Evolutionary conservation across 1,140 invertebrate species (phyloP).

Genomic region (Diorhabda elongata): DNA sequence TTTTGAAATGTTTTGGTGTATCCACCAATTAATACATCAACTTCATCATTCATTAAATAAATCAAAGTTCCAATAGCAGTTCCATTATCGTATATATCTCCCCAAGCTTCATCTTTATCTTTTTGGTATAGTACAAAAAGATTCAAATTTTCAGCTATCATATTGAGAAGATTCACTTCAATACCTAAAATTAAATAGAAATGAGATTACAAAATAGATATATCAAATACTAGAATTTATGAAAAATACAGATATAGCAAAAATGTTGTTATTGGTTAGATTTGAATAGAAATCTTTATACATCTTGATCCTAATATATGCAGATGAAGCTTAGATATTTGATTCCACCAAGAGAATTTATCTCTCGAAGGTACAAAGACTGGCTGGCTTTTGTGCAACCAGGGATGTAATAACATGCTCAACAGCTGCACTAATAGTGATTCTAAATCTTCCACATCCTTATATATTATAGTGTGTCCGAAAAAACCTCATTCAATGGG

Average conservation of each 20-base stretch:
- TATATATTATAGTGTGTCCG: too few relatives aligned
- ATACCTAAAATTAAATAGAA: not conserved
- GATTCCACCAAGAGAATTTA: too few relatives aligned
- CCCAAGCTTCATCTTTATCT: not conserved
- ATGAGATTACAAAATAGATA: not conserved
- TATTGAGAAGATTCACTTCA: constrained; percentile 15
- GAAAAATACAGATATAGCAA: not conserved
- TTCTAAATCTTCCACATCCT: too few relatives aligned
- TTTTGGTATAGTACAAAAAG: constrained; percentile 6
- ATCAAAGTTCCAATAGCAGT: not conserved
- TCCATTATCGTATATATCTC: constrained; percentile 4
- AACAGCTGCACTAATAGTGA: too few relatives aligned
- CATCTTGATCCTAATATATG: too few relatives aligned
- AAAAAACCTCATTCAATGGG: too few relatives aligned
- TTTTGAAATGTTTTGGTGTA: constrained; percentile 4
- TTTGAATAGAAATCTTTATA: too few relatives aligned
- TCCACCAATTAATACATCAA: constrained; percentile 5
- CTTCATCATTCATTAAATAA: not conserved
- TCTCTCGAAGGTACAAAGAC: too few relatives aligned
- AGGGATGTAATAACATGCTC: too few relatives aligned
- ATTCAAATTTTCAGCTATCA: constrained; percentile 12
- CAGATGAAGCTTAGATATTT: too few relatives aligned
- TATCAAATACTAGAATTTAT: not conserved
- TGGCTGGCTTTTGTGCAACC: too few relatives aligned
- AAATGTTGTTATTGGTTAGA: not conserved